Percentiles rank a stretch among this genome's conserved stretches.
Evolutionary conservation across 2,113 vertebrate genomes (phyloP).

Genomic region (Fregata magnificens): DNA sequence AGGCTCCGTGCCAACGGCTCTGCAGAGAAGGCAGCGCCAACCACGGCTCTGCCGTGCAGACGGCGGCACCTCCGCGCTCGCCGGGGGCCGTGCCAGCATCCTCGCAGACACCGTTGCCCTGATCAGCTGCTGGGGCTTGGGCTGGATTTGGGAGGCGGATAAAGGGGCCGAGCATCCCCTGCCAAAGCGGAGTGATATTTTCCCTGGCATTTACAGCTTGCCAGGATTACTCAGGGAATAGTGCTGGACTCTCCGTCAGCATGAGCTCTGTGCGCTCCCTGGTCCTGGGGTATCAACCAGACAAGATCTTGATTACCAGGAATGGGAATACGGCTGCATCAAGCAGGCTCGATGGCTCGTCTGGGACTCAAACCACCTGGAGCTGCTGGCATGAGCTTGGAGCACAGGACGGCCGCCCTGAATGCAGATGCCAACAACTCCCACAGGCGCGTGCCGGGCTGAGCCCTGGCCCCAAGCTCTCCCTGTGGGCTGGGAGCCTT

Average conservation of each 20-base stretch:
- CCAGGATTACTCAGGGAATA: neutral
- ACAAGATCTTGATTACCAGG: fast-evolving
- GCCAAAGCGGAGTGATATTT: fast-evolving
- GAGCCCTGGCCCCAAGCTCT: neutral
- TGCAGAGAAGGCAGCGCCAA: neutral
- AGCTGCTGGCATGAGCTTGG: neutral
- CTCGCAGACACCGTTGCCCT: neutral
- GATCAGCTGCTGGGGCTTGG: fast-evolving
- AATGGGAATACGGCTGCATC: neutral
- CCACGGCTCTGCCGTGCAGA: fast-evolving
- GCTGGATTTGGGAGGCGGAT: neutral
- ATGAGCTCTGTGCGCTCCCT: fast-evolving
- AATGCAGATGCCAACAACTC: neutral
- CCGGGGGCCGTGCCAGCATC: neutral
- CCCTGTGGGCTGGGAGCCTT: neutral
- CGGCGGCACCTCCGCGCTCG: fast-evolving
- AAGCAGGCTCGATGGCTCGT: neutral
- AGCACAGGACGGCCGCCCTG: neutral
- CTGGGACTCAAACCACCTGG: fast-evolving
- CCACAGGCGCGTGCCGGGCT: neutral
- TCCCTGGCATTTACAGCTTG: neutral
- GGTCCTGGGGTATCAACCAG: neutral
- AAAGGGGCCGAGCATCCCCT: fast-evolving
- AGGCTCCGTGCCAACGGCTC: neutral
- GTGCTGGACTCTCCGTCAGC: neutral